Percentiles rank a stretch among this genome's conserved stretches.
Conservation (phyloP, 2,113 vertebrate genomes). For the Tichodroma muraria region DNA sequence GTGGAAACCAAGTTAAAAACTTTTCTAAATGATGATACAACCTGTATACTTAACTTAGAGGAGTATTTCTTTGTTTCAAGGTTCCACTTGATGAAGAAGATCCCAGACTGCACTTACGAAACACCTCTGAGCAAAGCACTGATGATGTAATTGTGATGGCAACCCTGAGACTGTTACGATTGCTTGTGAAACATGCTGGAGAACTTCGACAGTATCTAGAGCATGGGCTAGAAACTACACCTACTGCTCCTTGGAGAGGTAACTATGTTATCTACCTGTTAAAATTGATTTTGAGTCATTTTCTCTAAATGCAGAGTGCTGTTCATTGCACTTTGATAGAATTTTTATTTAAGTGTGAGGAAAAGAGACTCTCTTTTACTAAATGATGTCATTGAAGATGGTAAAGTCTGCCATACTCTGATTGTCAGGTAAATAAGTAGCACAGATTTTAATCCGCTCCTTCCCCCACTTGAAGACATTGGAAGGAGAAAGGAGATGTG, state of each 20-base stretch:
- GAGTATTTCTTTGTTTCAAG: slow-evolving; percentile 57
- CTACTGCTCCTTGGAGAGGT: slow-evolving; percentile 97
- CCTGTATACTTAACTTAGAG: neutral
- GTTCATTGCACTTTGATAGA: neutral
- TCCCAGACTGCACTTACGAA: slow-evolving; percentile 81
- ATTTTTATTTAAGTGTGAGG: neutral
- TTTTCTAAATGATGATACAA: neutral
- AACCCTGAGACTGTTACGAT: slow-evolving; percentile 84
- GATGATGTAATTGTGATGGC: slow-evolving; percentile 98
- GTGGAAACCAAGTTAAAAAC: neutral
- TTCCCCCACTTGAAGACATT: neutral
- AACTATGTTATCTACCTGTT: neutral
- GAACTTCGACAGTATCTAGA: slow-evolving; percentile 94
- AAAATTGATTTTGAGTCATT: neutral
- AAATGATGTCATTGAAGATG: neutral
- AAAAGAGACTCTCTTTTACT: neutral
- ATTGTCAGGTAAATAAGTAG: neutral
- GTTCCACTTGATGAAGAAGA: slow-evolving; percentile 88
- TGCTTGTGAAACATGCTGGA: slow-evolving; percentile 95
- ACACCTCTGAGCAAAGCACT: slow-evolving; percentile 87
- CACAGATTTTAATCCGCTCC: neutral
- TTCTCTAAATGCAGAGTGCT: neutral
- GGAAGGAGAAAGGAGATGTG: neutral
- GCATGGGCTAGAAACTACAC: slow-evolving; percentile 91
- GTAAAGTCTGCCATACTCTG: neutral